Conservation (phyloP, 1,140 invertebrate genomes). For the Euschistus heros region DNA sequence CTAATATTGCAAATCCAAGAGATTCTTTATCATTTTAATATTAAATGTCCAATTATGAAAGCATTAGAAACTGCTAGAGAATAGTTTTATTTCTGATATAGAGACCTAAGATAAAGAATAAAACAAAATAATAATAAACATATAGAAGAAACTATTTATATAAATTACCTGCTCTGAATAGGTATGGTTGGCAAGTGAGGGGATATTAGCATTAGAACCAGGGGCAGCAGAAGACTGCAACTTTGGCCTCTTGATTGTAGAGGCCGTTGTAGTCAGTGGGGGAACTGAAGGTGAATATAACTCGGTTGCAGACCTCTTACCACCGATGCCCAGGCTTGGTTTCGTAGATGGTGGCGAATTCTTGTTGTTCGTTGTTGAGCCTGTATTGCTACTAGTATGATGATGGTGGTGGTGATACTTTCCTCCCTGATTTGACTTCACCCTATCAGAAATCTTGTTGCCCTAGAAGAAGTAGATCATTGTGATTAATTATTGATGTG, state of each 20-base stretch:
- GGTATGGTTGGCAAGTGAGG: slow-evolving; percentile 1
- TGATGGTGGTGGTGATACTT: slow-evolving; percentile 5
- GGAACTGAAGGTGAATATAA: slow-evolving; percentile 9
- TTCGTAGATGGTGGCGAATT: slow-evolving; percentile 4
- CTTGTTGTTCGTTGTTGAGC: not conserved
- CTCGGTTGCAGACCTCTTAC: slow-evolving; percentile 4
- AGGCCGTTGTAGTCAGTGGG: not conserved
- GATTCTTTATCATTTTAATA: too few relatives aligned
- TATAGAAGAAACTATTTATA: too few relatives aligned
- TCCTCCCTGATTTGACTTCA: not conserved
- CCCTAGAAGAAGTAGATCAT: not conserved
- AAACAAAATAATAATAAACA: too few relatives aligned
- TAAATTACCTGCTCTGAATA: slow-evolving; percentile 4
- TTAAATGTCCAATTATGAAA: too few relatives aligned
- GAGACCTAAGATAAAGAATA: too few relatives aligned
- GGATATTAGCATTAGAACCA: not conserved
- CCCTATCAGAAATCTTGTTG: not conserved
- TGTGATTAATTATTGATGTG: not conserved
- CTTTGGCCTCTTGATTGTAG: slow-evolving; percentile 13
- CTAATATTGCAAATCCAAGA: too few relatives aligned
- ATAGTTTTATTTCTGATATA: too few relatives aligned
- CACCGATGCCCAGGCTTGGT: not conserved
- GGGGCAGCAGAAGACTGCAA: not conserved
- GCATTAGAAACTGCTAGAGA: too few relatives aligned
- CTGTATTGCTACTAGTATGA: not conserved